A percentile compares a stretch with the other conserved stretches of the same genome.
phyloP scores from a whole-genome alignment of 2,888 invertebrate species.

The Metellina segmentata region DNA sequence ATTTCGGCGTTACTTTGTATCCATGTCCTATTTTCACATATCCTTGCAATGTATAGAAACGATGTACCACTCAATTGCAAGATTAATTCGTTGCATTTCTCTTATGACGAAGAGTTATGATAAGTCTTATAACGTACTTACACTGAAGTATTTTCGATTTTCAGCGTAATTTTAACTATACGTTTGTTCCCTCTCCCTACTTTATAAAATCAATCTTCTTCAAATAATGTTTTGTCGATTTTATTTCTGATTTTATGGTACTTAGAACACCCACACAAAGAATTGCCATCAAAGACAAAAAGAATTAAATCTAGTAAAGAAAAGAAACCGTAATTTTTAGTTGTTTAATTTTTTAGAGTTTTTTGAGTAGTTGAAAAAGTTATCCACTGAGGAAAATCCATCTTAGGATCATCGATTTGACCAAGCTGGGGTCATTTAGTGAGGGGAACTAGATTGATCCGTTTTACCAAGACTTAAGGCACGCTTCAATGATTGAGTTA shows the following conservation, averaged over 20 bases:
- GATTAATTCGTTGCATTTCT: too few species aligned
- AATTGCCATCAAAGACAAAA: not conserved
- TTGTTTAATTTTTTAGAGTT: not conserved
- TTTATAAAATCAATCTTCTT: not conserved
- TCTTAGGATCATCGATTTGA: constrained; percentile 52
- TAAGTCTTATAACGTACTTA: too few species aligned
- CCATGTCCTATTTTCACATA: too few species aligned
- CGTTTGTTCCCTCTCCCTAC: too few species aligned
- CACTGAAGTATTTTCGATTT: too few species aligned
- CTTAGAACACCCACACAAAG: not conserved
- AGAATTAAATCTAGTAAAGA: not conserved
- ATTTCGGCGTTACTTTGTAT: too few species aligned
- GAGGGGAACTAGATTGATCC: constrained; percentile 57
- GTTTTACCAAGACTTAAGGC: constrained; percentile 45
- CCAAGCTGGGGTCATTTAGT: constrained; percentile 43
- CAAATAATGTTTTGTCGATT: not conserved
- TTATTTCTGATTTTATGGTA: not conserved
- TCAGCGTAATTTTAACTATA: too few species aligned
- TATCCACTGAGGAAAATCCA: constrained; percentile 19
- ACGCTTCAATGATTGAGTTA: constrained; percentile 59
- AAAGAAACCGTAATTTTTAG: not conserved
- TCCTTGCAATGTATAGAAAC: too few species aligned
- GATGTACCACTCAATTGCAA: too few species aligned
- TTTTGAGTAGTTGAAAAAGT: constrained; percentile 1
- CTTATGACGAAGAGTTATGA: too few species aligned